Evolutionary conservation across 2,888 invertebrate genomes (phyloP).

Genomic region (Standfussiana lucernea): DNA sequence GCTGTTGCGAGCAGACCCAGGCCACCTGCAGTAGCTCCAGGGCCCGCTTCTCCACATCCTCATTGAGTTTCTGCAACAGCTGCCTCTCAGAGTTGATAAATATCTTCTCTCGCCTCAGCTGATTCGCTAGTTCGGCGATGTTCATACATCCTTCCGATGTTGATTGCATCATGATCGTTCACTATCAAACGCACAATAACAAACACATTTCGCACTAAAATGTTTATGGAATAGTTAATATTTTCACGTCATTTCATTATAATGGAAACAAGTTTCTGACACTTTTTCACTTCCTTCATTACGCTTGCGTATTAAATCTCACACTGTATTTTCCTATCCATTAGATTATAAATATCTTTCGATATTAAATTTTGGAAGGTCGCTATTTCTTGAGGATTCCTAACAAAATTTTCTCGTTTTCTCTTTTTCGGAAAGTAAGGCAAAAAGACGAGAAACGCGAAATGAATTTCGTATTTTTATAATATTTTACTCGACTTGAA

Average conservation of each 20-base stretch:
- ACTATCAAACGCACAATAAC: slow-evolving; percentile 68
- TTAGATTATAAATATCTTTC: slow-evolving; percentile 41
- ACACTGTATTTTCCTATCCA: slow-evolving; percentile 40
- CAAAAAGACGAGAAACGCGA: slow-evolving; percentile 65
- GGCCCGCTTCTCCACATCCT: slow-evolving; percentile 92
- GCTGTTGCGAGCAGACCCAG: slow-evolving; percentile 97
- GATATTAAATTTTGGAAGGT: slow-evolving; percentile 47
- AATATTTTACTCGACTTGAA: slow-evolving; percentile 18
- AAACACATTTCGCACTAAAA: slow-evolving; percentile 72
- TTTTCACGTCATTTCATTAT: slow-evolving; percentile 77
- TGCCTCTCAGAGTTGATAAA: slow-evolving; percentile 96
- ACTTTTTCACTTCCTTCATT: slow-evolving; percentile 72
- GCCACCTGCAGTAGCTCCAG: slow-evolving; percentile 92
- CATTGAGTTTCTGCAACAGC: slow-evolving; percentile 94
- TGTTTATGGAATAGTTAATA: slow-evolving; percentile 69
- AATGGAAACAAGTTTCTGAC: slow-evolving; percentile 75
- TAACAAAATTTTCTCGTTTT: slow-evolving; percentile 58
- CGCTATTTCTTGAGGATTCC: slow-evolving; percentile 38
- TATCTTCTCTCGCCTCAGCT: slow-evolving; percentile 95
- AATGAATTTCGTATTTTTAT: slow-evolving; percentile 58
- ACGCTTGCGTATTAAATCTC: slow-evolving; percentile 47
- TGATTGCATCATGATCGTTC: slow-evolving; percentile 86
- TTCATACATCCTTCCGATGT: slow-evolving; percentile 88
- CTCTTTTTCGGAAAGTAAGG: slow-evolving; percentile 68
- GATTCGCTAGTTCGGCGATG: slow-evolving; percentile 89